Evolutionary conservation across 2,113 vertebrate species (phyloP).

Genomic region (Oreochromis tanganicae): DNA sequence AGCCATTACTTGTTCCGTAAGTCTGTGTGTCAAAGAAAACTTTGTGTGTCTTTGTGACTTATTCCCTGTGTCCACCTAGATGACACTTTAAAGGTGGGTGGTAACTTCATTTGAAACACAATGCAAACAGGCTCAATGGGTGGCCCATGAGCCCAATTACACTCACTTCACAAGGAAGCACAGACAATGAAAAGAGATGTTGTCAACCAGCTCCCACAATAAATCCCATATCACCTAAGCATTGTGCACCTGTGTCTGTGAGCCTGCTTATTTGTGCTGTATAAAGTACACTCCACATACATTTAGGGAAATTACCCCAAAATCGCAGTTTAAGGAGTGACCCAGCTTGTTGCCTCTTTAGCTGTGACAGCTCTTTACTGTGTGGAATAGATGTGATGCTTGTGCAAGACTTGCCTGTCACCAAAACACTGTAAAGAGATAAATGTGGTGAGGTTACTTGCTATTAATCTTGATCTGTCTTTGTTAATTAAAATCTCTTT

Average conservation of each 20-base stretch:
- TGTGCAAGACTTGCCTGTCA: constrained; percentile 22
- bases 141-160: constrained; percentile 55
- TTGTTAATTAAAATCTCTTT: constrained; percentile 57
- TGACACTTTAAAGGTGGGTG: not conserved
- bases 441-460: constrained; percentile 26
- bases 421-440: constrained; percentile 4
- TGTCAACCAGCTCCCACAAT: constrained; percentile 20
- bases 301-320: not conserved
- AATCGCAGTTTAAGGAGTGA: not conserved
- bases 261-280: not conserved
- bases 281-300: not conserved
- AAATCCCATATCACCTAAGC: not conserved
- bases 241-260: not conserved
- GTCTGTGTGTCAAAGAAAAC: not conserved
- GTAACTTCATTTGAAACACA: constrained; percentile 36
- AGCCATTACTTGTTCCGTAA: not conserved
- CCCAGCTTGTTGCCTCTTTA: not conserved
- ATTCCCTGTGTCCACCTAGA: not conserved
- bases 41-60: not conserved
- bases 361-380: not conserved
- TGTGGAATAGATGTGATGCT: constrained; percentile 1
- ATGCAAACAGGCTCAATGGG: constrained; percentile 53
- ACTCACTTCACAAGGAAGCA: constrained; percentile 39
- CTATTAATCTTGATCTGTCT: constrained; percentile 29
- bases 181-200: constrained; percentile 42